Evolutionary conservation across 1,140 invertebrate species (phyloP).

Genomic region (Drosophila lacteicornis): DNA sequence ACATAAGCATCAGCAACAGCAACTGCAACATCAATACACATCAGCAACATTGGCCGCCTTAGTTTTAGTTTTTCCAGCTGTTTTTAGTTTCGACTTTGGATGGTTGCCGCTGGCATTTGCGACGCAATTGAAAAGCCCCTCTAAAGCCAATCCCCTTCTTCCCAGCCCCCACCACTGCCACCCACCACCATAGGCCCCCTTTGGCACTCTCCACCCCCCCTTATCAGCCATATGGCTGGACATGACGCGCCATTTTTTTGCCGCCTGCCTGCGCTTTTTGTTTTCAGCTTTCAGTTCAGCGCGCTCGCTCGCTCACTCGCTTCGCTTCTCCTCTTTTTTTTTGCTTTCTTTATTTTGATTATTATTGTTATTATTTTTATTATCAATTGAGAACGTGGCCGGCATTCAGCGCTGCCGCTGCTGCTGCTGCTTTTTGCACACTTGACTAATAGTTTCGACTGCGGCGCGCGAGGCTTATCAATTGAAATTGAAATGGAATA

Average conservation of each 20-base stretch:
- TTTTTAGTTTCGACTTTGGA: conserved; percentile 61
- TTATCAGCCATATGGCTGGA: conserved; percentile 17
- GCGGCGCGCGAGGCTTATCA: conserved; percentile 71
- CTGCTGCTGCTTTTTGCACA: conserved; percentile 60
- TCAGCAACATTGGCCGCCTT: conserved; percentile 12
- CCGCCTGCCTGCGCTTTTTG: conserved; percentile 38
- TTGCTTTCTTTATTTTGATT: conserved; percentile 64
- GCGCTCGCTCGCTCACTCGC: background rate
- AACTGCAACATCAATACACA: background rate
- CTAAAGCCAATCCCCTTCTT: background rate
- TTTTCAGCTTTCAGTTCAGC: conserved; percentile 25
- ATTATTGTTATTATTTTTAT: conserved; percentile 81
- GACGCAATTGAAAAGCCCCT: conserved; percentile 67
- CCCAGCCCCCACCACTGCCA: background rate
- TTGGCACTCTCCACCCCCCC: background rate
- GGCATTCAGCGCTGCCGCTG: conserved; percentile 67
- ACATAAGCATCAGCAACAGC: background rate
- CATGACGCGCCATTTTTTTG: conserved; percentile 82
- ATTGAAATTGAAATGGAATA: conserved; percentile 77
- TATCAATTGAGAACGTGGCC: conserved; percentile 83
- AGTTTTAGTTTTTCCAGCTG: conserved; percentile 54
- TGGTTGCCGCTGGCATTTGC: conserved; percentile 50
- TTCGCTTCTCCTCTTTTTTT: conserved; percentile 12
- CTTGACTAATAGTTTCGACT: conserved; percentile 73
- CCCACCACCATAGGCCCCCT: background rate